These are phyloP conservation scores for Cercopithecus neglectus DNA, from an alignment of 2,797 vertebrate species.

Conservation along the genomic window DNA sequence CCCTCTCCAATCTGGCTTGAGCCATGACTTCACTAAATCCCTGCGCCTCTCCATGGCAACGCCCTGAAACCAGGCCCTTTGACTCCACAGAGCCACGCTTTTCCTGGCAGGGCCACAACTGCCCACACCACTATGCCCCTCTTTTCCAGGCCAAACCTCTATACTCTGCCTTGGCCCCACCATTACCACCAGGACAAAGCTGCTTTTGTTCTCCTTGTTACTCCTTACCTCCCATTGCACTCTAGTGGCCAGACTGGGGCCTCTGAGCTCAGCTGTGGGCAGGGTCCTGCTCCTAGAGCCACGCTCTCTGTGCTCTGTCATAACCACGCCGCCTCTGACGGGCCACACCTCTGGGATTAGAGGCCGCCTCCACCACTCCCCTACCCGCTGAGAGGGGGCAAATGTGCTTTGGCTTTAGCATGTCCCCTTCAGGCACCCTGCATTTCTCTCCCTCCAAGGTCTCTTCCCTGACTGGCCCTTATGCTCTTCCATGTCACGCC, in stretches of 20 bases:
- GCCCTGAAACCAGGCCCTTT: not conserved
- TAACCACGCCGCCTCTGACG: not conserved
- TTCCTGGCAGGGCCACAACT: not conserved
- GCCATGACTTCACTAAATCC: not conserved
- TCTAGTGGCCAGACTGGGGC: not conserved
- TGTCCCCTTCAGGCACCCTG: not conserved
- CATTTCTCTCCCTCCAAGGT: not conserved
- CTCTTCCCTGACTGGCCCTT: not conserved
- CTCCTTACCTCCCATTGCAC: not conserved
- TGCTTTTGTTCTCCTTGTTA: not conserved
- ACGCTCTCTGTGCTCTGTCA: not conserved
- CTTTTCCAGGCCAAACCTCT: not conserved
- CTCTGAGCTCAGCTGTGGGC: not conserved
- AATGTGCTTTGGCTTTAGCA: not conserved
- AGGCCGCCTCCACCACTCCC: not conserved
- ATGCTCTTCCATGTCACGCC: not conserved
- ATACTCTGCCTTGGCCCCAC: not conserved
- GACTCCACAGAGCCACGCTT: not conserved
- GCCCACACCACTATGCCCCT: not conserved
- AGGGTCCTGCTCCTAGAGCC: not conserved
- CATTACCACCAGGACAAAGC: not conserved
- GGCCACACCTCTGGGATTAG: not conserved
- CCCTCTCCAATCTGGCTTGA: not conserved
- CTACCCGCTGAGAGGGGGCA: not conserved
- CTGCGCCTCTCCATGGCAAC: not conserved